Base-by-base conservation (phyloP, 2,888 invertebrate species). In the Ptychoptera albimana region DNA sequence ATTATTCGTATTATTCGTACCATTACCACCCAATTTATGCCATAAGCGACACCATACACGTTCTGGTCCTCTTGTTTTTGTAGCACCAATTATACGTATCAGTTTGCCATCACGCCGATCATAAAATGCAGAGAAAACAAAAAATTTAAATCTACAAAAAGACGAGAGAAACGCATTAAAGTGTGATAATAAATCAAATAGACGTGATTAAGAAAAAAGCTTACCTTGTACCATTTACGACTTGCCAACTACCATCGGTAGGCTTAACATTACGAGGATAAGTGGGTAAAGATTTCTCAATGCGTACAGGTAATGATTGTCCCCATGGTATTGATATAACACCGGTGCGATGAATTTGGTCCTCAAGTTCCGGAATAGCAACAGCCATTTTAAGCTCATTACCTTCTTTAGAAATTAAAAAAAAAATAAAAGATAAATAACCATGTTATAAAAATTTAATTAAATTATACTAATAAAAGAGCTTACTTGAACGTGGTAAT, bases 81-180 rank as follows among this genome's bases (percentile, higher is more conserved):
- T 89, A 9, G 89, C 89, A 10, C 86, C 89, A 51, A 92, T 81
- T 46, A 92, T 72, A 38, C 91, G 74, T 41, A 91, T 74, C 49
- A 75, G 67, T 45, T 79, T 73, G 39, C 73, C 72, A 53, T 71
- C 71, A 51, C 87, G 74, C 42, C 78, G 72, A 66, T 92, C 91
- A 59, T 81, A 84, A 60, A 82, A 92, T 42, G 92, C 91, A 9
- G 91, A 89, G 60, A 87, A 92, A 43, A 92, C 88, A 68, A 79
- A 88, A 69, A 92, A 92, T 63, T 85, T 86, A 63, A 78, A 85
- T 61, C 42, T 32, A 32, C n/a, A 32, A 32, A n/a, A 23, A 23
- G 23, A 23, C 7, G 23, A 23, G 23, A 23, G 7, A 23, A 23
- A 23, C 23, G 23, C 23, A 23, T 23, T 23, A 23, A 23, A 23